Evolutionary conservation across 2,888 invertebrate genomes (phyloP).

Genomic region (Drosophila buzzatii): DNA sequence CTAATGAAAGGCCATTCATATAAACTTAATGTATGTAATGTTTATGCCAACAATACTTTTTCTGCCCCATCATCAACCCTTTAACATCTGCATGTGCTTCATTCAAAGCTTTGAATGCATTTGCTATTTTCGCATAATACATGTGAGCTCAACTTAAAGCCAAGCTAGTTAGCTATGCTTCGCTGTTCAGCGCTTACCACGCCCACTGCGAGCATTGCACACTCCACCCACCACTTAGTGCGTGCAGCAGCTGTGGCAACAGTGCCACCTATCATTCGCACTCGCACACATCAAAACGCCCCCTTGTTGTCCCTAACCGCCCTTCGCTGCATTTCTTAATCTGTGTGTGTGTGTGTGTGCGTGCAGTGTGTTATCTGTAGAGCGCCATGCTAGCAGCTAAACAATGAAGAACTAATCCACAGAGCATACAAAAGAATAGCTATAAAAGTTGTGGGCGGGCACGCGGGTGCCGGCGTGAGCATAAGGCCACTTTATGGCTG

Average conservation of each 20-base stretch:
- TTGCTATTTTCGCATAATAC: slow-evolving; percentile 41
- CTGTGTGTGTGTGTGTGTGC: slow-evolving; percentile 14
- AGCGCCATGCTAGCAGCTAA: slow-evolving; percentile 75
- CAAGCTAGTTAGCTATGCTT: slow-evolving; percentile 67
- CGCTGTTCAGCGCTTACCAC: slow-evolving; percentile 35
- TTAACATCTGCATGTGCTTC: not conserved
- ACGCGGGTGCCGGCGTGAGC: slow-evolving; percentile 11
- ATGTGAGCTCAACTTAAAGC: slow-evolving; percentile 42
- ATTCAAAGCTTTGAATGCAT: slow-evolving; percentile 2
- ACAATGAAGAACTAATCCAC: slow-evolving; percentile 79
- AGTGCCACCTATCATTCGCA: slow-evolving; percentile 51
- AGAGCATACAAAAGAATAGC: slow-evolving; percentile 79
- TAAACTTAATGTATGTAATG: too few relatives aligned
- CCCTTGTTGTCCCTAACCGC: not conserved
- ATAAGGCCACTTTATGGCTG: slow-evolving; percentile 77
- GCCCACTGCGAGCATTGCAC: slow-evolving; percentile 32
- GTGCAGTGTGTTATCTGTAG: slow-evolving; percentile 60
- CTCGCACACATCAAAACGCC: slow-evolving; percentile 47
- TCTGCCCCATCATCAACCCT: not conserved
- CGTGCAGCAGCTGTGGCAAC: slow-evolving; percentile 25
- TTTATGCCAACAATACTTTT: not conserved
- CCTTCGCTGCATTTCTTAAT: slow-evolving; percentile 42
- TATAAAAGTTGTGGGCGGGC: slow-evolving; percentile 66
- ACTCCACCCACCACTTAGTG: slow-evolving; percentile 48
- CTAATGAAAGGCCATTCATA: too few relatives aligned